These are phyloP conservation scores for Lucinisca nassula DNA, from an alignment of 2,888 invertebrate genomes.

Conservation along the genomic window DNA sequence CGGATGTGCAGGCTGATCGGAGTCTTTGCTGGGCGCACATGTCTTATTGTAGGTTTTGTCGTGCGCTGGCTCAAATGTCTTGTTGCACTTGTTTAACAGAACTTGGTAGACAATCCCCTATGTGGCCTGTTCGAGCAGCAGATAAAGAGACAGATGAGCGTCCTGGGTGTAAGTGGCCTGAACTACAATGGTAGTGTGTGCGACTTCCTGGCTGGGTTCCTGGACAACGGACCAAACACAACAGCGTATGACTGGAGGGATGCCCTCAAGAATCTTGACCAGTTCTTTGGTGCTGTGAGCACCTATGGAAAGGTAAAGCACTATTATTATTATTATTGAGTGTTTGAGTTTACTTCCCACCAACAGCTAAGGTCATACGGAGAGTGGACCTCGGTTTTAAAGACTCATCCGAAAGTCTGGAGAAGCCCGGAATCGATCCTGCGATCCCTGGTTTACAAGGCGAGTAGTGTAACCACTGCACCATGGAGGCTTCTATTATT, in stretches of 20 bases:
- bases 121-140: not conserved
- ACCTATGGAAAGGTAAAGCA: slow-evolving; percentile 70
- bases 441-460: no score
- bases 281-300: slow-evolving; percentile 50
- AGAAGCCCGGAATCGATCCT: no score
- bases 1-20: no score
- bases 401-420: no score
- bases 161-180: not conserved
- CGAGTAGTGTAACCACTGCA: no score
- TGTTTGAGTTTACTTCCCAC: not conserved
- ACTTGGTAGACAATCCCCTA: not conserved
- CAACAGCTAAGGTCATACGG: no score
- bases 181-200: slow-evolving; percentile 49
- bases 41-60: no score
- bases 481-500: no score
- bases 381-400: no score
- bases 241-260: slow-evolving; percentile 69
- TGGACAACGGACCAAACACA: slow-evolving; percentile 60
- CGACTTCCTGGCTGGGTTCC: slow-evolving; percentile 56
- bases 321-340: no score
- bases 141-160: not conserved
- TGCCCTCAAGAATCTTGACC: slow-evolving; percentile 49
- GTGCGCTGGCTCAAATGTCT: no score
- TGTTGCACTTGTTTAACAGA: not conserved
- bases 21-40: no score